phyloP scores from a whole-genome alignment of 2,797 vertebrate species.

The Acanthis flammea region DNA sequence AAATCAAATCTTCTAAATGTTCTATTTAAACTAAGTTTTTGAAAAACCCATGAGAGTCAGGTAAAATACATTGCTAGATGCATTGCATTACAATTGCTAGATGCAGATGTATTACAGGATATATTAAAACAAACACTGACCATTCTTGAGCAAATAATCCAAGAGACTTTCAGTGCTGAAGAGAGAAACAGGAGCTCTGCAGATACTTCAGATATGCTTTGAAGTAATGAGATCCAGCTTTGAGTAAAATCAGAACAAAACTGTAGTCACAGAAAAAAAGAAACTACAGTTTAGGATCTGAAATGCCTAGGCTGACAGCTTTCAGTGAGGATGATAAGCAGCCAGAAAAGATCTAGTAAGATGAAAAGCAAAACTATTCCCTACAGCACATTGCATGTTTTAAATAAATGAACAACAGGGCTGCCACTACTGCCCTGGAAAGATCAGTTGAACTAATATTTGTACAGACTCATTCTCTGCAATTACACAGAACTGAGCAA shows the following conservation, averaged over 20 bases:
- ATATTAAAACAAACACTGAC: background rate
- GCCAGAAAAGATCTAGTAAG: background rate
- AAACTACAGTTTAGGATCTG: background rate
- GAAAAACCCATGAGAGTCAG: background rate
- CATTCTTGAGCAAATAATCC: background rate
- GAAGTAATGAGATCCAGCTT: background rate
- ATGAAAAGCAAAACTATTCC: background rate
- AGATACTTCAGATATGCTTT: background rate
- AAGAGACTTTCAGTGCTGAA: background rate
- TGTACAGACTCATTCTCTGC: background rate
- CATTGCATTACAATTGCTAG: background rate
- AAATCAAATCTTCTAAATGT: background rate
- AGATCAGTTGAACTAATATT: slow-evolving; percentile 10
- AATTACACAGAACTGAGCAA: slow-evolving; percentile 5
- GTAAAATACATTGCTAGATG: background rate
- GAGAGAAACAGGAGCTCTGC: background rate
- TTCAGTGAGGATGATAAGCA: background rate
- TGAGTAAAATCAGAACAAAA: slow-evolving; percentile 1
- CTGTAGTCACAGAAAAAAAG: background rate
- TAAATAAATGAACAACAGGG: background rate
- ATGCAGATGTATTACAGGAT: background rate
- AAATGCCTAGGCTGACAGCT: background rate
- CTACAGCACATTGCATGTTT: background rate
- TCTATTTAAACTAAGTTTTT: background rate
- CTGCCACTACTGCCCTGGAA: background rate